Evolutionary conservation across 2,888 invertebrate species (phyloP).

Genomic region (Diaphora mendica): DNA sequence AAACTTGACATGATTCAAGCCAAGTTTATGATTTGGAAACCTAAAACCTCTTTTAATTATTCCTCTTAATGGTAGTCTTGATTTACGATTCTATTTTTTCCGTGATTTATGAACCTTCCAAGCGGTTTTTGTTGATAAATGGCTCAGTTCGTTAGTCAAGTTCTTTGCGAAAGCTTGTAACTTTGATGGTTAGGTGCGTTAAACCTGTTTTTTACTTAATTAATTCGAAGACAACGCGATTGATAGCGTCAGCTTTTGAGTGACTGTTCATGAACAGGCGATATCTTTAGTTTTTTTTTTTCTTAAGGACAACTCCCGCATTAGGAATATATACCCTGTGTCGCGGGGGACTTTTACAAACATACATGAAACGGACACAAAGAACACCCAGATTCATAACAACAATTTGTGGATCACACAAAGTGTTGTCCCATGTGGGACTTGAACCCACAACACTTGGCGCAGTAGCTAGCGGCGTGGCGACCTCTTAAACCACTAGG

Average conservation of each 20-base stretch:
- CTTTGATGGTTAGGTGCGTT: conserved; percentile 23
- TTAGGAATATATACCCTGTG: too few species aligned
- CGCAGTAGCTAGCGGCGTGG: too few species aligned
- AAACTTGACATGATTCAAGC: conserved; percentile 10
- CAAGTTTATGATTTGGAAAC: conserved; percentile 13
- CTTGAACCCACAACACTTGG: too few species aligned
- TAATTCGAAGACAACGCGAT: neutral
- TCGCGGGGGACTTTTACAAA: too few species aligned
- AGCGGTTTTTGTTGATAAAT: conserved; percentile 50
- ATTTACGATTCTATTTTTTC: conserved; percentile 40
- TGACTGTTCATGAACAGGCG: neutral
- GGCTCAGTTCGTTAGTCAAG: conserved; percentile 24
- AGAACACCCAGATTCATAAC: too few species aligned
- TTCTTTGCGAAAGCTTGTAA: conserved; percentile 28
- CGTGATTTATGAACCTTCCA: conserved; percentile 41
- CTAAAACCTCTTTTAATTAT: conserved; percentile 42
- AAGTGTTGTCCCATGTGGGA: too few species aligned
- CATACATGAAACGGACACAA: too few species aligned
- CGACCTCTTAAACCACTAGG: too few species aligned
- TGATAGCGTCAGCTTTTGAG: neutral
- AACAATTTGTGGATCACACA: too few species aligned
- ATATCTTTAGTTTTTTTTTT: too few species aligned
- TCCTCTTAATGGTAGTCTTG: conserved; percentile 29
- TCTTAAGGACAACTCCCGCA: too few species aligned
- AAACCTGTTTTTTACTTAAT: conserved; percentile 16